These are phyloP conservation scores for Ciona savignyi DNA, from an alignment of 23 tunicate genomes.

Conservation along the genomic window DNA sequence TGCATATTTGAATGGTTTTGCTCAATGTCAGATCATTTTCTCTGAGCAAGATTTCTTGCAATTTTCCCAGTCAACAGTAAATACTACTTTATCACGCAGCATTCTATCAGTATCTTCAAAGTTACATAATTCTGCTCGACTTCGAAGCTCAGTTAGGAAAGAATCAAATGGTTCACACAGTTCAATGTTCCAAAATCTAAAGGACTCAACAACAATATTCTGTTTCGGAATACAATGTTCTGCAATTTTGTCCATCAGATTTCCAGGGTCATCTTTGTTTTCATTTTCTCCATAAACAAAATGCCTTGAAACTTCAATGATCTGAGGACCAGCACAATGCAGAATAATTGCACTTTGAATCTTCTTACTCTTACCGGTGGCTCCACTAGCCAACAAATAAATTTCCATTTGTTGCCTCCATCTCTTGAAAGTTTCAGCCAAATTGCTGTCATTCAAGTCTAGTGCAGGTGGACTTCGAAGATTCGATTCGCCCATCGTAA, in stretches of 20 bases:
- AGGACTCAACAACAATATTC: constrained; percentile 5
- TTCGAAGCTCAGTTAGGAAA: constrained; percentile 8
- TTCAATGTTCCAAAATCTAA: constrained; percentile 11
- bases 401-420: constrained; percentile 3
- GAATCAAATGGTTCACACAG: constrained; percentile 11
- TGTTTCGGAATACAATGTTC: constrained; percentile 7
- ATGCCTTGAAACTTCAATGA: background rate
- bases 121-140: constrained; percentile 14
- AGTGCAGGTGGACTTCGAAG: constrained; percentile 12
- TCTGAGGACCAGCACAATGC: constrained; percentile 9
- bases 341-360: constrained; percentile 6
- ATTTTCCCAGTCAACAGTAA: no score
- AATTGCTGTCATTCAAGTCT: constrained; percentile 5
- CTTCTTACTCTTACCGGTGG: background rate
- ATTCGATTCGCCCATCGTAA: no score
- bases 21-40: constrained; percentile 7
- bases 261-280: constrained; percentile 3
- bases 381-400: constrained; percentile 2
- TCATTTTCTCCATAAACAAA: constrained; percentile 2
- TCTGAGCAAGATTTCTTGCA: constrained; percentile 13
- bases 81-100: no score
- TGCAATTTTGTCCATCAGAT: background rate
- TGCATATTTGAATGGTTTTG: constrained; percentile 11
- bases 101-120: constrained; percentile 11
- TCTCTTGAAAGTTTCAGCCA: constrained; percentile 11